Evolutionary conservation across 2,797 vertebrate genomes (phyloP).

Genomic region (Halcyon leucocephala): DNA sequence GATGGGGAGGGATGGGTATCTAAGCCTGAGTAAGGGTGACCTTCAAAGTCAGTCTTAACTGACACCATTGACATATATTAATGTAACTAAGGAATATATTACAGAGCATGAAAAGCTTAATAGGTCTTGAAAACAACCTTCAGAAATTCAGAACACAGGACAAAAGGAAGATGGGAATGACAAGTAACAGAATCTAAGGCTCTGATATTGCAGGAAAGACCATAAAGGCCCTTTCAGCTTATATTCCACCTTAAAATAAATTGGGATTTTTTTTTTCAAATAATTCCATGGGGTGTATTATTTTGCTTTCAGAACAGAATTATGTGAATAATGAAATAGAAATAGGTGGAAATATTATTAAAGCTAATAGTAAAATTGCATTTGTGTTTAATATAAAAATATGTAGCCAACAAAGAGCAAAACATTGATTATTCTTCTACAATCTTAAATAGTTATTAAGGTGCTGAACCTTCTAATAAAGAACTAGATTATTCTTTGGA

Average conservation of each 20-base stretch:
- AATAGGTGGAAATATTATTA: conserved; percentile 14
- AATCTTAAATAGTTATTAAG: conserved; percentile 63
- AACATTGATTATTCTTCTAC: conserved; percentile 37
- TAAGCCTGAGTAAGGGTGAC: background rate
- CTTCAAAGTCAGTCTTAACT: background rate
- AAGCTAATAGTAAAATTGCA: conserved; percentile 19
- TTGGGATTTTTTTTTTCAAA: background rate
- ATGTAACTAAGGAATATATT: background rate
- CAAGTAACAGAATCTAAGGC: background rate
- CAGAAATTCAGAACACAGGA: background rate
- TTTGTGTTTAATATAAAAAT: conserved; percentile 16
- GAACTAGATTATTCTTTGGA: conserved; percentile 75
- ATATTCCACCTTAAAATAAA: background rate
- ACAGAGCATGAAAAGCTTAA: background rate
- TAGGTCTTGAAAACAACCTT: background rate
- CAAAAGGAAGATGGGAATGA: background rate
- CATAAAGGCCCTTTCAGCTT: background rate
- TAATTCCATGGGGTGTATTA: background rate
- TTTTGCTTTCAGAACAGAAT: background rate
- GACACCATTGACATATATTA: background rate
- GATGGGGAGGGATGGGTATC: background rate
- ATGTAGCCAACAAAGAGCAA: conserved; percentile 31
- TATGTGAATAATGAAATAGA: conserved; percentile 7
- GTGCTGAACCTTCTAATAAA: conserved; percentile 66
- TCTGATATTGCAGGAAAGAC: background rate